These are phyloP conservation scores for Acromyrmex charruanus DNA, from an alignment of 1,140 invertebrate species.

Conservation along the genomic window DNA sequence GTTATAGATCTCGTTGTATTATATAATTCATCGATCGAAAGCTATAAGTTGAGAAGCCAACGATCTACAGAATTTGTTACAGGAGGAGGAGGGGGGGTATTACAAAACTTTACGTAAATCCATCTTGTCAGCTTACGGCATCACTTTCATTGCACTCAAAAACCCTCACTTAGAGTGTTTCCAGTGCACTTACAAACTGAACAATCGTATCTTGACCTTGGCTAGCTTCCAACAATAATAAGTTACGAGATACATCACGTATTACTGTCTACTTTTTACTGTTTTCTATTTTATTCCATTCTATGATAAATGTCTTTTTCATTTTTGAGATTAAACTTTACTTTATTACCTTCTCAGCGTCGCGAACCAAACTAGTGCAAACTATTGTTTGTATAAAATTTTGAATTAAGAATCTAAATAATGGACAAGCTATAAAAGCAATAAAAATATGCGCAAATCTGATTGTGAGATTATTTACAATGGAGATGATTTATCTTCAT, in stretches of 20 bases:
- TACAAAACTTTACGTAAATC: conserved; percentile 43
- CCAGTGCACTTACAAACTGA: neutral
- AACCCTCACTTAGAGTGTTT: conserved; percentile 4
- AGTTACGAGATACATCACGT: neutral
- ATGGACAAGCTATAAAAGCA: neutral
- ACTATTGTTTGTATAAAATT: neutral
- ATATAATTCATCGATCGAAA: conserved; percentile 5
- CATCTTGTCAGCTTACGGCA: conserved; percentile 15
- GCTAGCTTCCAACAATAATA: neutral
- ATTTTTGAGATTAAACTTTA: too few relatives aligned
- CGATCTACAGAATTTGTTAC: neutral
- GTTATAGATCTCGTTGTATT: neutral
- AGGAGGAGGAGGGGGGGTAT: neutral
- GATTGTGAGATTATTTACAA: neutral
- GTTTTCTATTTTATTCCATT: too few relatives aligned
- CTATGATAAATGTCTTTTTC: too few relatives aligned
- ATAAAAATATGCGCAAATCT: neutral
- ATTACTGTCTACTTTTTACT: neutral
- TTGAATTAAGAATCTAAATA: neutral
- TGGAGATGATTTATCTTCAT: neutral
- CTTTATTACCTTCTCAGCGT: too few relatives aligned
- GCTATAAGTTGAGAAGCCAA: neutral
- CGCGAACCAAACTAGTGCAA: too few relatives aligned
- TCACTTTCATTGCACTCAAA: conserved; percentile 7
- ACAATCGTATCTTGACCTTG: conserved; percentile 27